Conservation (phyloP, 2,888 invertebrate genomes). For the Dorcus parallelipipedus region DNA sequence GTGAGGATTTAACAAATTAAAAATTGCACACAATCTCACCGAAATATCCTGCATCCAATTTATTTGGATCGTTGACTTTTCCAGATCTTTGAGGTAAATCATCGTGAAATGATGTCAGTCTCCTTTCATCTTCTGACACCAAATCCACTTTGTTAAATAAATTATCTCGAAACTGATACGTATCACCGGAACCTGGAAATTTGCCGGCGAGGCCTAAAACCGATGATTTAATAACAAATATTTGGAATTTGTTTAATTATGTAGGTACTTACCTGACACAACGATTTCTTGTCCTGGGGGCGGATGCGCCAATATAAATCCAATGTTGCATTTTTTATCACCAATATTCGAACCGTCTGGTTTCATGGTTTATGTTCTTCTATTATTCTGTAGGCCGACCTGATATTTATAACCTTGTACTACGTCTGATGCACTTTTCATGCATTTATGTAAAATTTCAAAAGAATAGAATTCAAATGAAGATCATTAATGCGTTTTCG, state of each 20-base stretch:
- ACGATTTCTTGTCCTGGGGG: conserved; percentile 59
- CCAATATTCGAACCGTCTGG: no score
- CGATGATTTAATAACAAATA: not conserved
- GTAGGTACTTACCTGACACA: conserved; percentile 53
- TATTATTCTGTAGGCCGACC: no score
- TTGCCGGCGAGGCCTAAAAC: conserved; percentile 58
- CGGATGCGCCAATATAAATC: not conserved
- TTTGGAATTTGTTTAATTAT: not conserved
- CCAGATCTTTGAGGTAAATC: conserved; percentile 63
- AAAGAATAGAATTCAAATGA: no score
- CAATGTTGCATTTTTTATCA: not conserved
- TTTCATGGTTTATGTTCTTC: no score
- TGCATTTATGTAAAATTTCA: no score
- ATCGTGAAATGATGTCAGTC: conserved; percentile 68
- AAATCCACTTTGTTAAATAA: conserved; percentile 78
- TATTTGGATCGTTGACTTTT: conserved; percentile 55
- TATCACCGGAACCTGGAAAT: conserved; percentile 74
- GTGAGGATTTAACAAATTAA: not conserved
- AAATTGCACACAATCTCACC: conserved; percentile 36
- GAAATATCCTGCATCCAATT: conserved; percentile 57
- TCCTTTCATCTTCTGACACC: conserved; percentile 73
- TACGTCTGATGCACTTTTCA: no score
- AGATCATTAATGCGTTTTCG: no score
- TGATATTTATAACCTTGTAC: no score
- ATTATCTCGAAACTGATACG: conserved; percentile 66